Percentiles rank a stretch among this genome's conserved stretches.
phyloP scores from a whole-genome alignment of 2,113 vertebrate species.

The Percina caprodes region DNA sequence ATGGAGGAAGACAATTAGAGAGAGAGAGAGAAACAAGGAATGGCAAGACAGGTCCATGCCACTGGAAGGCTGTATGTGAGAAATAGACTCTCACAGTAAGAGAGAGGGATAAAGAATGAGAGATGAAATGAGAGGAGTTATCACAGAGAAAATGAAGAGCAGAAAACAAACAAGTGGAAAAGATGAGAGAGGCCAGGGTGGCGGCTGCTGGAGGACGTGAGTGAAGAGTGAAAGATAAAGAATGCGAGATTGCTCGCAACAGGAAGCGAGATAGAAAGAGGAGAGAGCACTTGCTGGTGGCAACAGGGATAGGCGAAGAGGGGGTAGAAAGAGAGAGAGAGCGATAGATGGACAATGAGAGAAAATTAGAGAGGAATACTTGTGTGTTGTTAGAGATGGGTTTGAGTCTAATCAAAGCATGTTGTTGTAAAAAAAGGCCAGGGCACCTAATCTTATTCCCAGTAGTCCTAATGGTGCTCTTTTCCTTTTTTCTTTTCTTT shows the following conservation, averaged over 20 bases:
- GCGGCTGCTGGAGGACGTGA: slow-evolving; percentile 12
- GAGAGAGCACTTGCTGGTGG: slow-evolving; percentile 8
- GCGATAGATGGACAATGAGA: neutral
- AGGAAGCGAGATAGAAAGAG: slow-evolving; percentile 14
- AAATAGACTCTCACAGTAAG: slow-evolving; percentile 36
- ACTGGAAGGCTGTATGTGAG: slow-evolving; percentile 16
- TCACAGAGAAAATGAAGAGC: slow-evolving; percentile 47
- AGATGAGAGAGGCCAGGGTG: slow-evolving; percentile 26
- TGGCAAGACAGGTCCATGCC: slow-evolving; percentile 2
- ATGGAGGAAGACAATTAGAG: slow-evolving; percentile 34
- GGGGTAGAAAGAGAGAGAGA: neutral
- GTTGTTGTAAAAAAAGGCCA: slow-evolving; percentile 43
- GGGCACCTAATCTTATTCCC: slow-evolving; percentile 40
- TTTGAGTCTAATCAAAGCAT: slow-evolving; percentile 48
- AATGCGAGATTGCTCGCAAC: slow-evolving; percentile 19
- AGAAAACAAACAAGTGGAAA: slow-evolving; percentile 32
- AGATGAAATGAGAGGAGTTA: slow-evolving; percentile 23
- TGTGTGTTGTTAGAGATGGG: slow-evolving; percentile 47
- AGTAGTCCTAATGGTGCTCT: slow-evolving; percentile 35
- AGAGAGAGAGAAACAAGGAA: neutral
- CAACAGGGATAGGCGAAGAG: neutral
- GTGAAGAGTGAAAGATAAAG: neutral
- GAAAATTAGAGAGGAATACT: slow-evolving; percentile 35
- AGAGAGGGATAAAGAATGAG: neutral
- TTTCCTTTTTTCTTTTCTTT: slow-evolving; percentile 4